phyloP scores from a whole-genome alignment of 1,140 invertebrate species.

The Gonioctena quinquepunctata region DNA sequence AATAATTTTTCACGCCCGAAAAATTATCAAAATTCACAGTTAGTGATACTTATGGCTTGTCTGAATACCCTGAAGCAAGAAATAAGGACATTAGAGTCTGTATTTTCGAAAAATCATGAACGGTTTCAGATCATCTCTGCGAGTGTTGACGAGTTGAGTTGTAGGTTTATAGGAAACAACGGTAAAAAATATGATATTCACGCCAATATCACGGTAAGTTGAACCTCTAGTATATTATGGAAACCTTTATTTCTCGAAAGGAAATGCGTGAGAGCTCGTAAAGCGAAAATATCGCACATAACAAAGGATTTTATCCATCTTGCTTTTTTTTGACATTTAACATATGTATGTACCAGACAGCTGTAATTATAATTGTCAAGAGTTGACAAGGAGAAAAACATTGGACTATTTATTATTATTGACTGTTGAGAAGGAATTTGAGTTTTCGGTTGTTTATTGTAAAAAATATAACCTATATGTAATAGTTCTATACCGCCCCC shows the following conservation, averaged over 20 bases:
- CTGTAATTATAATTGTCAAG: constrained; percentile 16
- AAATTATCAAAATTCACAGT: constrained; percentile 38
- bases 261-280: not conserved
- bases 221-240: not conserved
- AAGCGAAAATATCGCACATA: constrained; percentile 19
- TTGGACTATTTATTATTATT: not conserved
- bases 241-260: not conserved
- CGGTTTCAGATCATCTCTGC: constrained; percentile 96
- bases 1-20: constrained; percentile 31
- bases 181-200: constrained; percentile 96
- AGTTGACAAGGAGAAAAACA: not conserved
- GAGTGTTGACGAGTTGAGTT: constrained; percentile 96
- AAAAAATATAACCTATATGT: too few relatives aligned
- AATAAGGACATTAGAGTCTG: constrained; percentile 93
- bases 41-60: constrained; percentile 82
- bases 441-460: too few relatives aligned
- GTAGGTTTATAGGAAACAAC: constrained; percentile 92
- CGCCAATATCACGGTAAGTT: constrained; percentile 95
- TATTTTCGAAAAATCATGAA: constrained; percentile 94
- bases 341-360: constrained; percentile 39
- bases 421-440: too few relatives aligned
- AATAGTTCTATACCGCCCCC: too few relatives aligned
- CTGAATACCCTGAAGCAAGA: constrained; percentile 96
- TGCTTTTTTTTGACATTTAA: constrained; percentile 51
- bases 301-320: constrained; percentile 44